These are phyloP conservation scores for Bombus consobrinus DNA, from an alignment of 1,140 invertebrate species.

Conservation along the genomic window DNA sequence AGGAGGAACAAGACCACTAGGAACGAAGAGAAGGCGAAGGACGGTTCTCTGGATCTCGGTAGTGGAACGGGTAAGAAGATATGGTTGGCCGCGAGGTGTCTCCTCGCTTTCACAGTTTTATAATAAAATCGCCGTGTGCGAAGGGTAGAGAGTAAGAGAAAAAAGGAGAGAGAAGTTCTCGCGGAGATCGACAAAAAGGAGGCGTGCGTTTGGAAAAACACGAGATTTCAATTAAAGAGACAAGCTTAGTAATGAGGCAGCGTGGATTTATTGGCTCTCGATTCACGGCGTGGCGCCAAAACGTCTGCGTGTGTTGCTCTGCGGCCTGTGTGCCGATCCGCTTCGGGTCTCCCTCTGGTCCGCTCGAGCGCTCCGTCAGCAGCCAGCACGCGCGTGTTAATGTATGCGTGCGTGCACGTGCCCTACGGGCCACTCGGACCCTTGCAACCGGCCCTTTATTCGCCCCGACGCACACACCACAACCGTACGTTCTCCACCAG, in stretches of 20 bases:
- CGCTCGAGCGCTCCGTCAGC: conserved; percentile 51
- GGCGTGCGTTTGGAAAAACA: conserved; percentile 78
- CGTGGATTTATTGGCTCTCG: conserved; percentile 77
- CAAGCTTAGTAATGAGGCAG: conserved; percentile 81
- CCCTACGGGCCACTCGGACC: conserved; percentile 20
- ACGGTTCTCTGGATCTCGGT: not conserved
- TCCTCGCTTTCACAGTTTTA: conserved; percentile 30
- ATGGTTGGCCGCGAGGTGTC: conserved; percentile 56
- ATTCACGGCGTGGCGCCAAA: conserved; percentile 66
- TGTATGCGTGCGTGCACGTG: conserved; percentile 64
- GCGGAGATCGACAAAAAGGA: conserved; percentile 52
- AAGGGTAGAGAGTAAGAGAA: not conserved
- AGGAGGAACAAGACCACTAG: not conserved
- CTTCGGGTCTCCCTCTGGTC: conserved; percentile 12
- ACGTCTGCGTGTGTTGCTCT: conserved; percentile 65
- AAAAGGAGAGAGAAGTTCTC: not conserved
- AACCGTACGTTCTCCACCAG: not conserved
- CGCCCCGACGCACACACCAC: conserved; percentile 1
- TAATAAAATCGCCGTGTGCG: conserved; percentile 47
- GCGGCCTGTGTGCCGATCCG: not conserved
- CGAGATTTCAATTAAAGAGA: conserved; percentile 83
- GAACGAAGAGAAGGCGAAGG: not conserved
- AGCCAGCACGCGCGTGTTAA: conserved; percentile 59
- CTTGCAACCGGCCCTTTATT: conserved; percentile 19
- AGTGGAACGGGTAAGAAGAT: conserved; percentile 15